These are phyloP conservation scores for Pterophyllum scalare DNA, from an alignment of 2,113 vertebrate genomes.

Conservation along the genomic window DNA sequence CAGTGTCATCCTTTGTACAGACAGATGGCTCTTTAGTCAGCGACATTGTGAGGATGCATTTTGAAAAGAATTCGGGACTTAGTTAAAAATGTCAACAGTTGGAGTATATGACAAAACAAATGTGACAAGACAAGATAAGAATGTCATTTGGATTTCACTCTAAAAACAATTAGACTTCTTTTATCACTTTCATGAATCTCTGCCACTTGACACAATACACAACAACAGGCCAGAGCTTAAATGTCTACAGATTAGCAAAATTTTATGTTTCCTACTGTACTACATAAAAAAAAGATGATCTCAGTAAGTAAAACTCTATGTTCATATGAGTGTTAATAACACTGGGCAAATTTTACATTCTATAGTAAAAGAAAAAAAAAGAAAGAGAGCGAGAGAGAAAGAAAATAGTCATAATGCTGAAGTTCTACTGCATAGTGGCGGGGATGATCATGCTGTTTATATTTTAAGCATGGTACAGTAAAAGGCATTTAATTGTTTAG, in stretches of 20 bases:
- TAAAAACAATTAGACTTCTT: conserved; percentile 65
- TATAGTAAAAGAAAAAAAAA: conserved; percentile 2
- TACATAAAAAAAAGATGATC: conserved; percentile 63
- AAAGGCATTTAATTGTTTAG: conserved; percentile 27
- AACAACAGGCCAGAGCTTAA: conserved; percentile 49
- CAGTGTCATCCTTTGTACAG: conserved; percentile 56
- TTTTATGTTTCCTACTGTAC: conserved; percentile 38
- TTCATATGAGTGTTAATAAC: conserved; percentile 49
- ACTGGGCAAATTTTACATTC: conserved; percentile 55
- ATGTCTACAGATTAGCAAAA: conserved; percentile 54
- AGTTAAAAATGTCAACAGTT: conserved; percentile 61
- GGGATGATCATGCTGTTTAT: conserved; percentile 39
- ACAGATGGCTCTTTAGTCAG: conserved; percentile 58
- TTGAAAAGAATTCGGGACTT: conserved; percentile 58
- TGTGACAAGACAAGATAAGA: conserved; percentile 71
- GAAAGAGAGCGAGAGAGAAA: conserved; percentile 46
- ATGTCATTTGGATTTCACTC: conserved; percentile 69
- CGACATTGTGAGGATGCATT: conserved; percentile 43
- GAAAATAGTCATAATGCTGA: conserved; percentile 62
- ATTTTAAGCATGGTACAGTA: conserved; percentile 25
- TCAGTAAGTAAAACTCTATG: conserved; percentile 63
- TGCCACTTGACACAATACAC: conserved; percentile 59
- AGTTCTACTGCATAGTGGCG: conserved; percentile 43
- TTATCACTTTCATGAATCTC: conserved; percentile 67
- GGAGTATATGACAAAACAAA: conserved; percentile 51